phyloP scores from a whole-genome alignment of 2,797 vertebrate species.

The Periophthalmus magnuspinnatus region DNA sequence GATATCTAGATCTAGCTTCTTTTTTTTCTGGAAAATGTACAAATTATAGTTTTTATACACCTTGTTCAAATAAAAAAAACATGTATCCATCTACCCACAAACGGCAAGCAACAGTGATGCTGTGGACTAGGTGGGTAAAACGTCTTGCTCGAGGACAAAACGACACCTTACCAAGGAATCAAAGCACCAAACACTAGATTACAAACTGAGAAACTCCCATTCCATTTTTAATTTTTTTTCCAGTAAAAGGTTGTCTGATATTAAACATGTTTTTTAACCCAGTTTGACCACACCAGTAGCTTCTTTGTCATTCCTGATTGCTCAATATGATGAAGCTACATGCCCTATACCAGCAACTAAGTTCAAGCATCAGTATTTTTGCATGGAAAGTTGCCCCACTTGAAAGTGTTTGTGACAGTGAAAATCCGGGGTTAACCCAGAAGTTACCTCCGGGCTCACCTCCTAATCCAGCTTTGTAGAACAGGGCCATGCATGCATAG shows the following conservation, averaged over 20 bases:
- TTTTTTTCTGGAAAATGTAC: too few relatives aligned
- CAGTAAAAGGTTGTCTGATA: too few relatives aligned
- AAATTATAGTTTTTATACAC: too few relatives aligned
- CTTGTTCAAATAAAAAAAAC: too few relatives aligned
- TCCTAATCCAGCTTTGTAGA: constrained; percentile 10
- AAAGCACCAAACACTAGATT: not conserved
- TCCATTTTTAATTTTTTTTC: too few relatives aligned
- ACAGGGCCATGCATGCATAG: not conserved
- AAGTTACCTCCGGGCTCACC: not conserved
- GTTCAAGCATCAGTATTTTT: not conserved
- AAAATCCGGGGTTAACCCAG: constrained; percentile 7
- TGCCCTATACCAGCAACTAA: not conserved
- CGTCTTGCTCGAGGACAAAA: not conserved
- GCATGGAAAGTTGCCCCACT: constrained; percentile 8
- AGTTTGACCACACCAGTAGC: not conserved
- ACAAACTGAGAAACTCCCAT: too few relatives aligned
- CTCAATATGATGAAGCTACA: not conserved
- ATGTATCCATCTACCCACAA: too few relatives aligned
- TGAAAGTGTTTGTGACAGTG: constrained; percentile 2
- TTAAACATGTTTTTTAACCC: not conserved
- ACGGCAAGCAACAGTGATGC: too few relatives aligned
- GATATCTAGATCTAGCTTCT: too few relatives aligned
- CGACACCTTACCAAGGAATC: not conserved
- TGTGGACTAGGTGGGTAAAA: too few relatives aligned
- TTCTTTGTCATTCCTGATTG: not conserved